These are phyloP conservation scores for Petrocephalus zakoni DNA, from an alignment of 2,113 vertebrate genomes.

Conservation along the genomic window DNA sequence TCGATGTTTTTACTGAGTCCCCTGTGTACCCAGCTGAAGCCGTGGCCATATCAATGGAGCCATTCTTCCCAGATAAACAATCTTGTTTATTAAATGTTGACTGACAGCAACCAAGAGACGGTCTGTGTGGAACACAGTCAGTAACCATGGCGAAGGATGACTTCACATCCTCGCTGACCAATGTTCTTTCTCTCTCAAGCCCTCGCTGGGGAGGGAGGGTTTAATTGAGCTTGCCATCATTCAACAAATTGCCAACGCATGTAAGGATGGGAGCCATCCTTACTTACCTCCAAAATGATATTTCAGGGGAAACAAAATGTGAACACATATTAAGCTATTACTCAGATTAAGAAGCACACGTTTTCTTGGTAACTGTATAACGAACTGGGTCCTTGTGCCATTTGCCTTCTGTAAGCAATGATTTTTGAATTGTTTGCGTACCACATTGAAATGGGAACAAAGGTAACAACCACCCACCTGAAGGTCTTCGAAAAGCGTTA, in stretches of 20 bases:
- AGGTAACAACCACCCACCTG: slow-evolving; percentile 27
- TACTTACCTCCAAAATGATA: background rate
- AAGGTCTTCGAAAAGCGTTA: background rate
- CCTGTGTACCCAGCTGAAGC: slow-evolving; percentile 21
- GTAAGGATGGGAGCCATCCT: background rate
- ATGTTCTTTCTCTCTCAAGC: slow-evolving; percentile 15
- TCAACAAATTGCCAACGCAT: background rate
- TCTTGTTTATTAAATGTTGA: slow-evolving; percentile 56
- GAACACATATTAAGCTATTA: slow-evolving; percentile 38
- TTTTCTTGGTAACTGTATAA: slow-evolving; percentile 50
- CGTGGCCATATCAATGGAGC: slow-evolving; percentile 36
- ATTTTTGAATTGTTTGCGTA: slow-evolving; percentile 30
- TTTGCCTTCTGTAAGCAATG: slow-evolving; percentile 16
- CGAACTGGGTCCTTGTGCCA: slow-evolving; percentile 22
- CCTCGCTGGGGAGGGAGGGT: background rate
- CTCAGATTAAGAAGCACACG: slow-evolving; percentile 42
- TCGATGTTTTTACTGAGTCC: background rate
- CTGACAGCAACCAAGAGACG: slow-evolving; percentile 60
- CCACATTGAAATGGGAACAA: slow-evolving; percentile 31
- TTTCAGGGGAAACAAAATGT: slow-evolving; percentile 16
- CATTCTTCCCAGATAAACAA: slow-evolving; percentile 35
- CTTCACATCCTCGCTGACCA: slow-evolving; percentile 28
- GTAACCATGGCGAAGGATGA: slow-evolving; percentile 54
- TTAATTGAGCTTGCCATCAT: background rate
- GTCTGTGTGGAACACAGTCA: slow-evolving; percentile 56